Conservation (phyloP, 2,797 vertebrate genomes). For the Florisuga fusca region DNA sequence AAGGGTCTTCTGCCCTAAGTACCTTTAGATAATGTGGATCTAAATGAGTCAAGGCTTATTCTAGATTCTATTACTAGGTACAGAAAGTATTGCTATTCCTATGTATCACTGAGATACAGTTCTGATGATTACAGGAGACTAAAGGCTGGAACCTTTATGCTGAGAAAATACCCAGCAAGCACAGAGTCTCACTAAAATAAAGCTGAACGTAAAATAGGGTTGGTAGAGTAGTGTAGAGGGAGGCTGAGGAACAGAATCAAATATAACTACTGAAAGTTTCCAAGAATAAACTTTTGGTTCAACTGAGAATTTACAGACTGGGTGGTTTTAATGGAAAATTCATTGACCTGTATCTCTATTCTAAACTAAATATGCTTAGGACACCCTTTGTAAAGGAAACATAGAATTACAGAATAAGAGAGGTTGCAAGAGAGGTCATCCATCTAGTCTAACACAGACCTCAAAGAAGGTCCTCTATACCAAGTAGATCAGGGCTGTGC, state of each 20-base stretch:
- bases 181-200: neutral
- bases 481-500: neutral
- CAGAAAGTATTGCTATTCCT: neutral
- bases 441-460: neutral
- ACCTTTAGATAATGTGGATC: neutral
- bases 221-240: neutral
- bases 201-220: neutral
- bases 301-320: neutral
- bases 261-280: neutral
- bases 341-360: neutral
- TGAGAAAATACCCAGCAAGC: neutral
- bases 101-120: neutral
- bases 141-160: neutral
- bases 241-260: neutral
- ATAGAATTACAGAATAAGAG: neutral
- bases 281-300: neutral
- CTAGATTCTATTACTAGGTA: neutral
- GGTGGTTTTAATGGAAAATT: neutral
- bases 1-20: neutral
- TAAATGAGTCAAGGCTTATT: neutral
- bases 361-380: neutral
- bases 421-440: neutral
- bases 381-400: neutral
- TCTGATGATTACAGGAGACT: neutral
- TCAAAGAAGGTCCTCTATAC: neutral